A percentile compares a stretch with the other conserved stretches of the same genome.
Evolutionary conservation across 2,888 invertebrate genomes (phyloP).

Genomic region (Harpagoxenus sublaevis): DNA sequence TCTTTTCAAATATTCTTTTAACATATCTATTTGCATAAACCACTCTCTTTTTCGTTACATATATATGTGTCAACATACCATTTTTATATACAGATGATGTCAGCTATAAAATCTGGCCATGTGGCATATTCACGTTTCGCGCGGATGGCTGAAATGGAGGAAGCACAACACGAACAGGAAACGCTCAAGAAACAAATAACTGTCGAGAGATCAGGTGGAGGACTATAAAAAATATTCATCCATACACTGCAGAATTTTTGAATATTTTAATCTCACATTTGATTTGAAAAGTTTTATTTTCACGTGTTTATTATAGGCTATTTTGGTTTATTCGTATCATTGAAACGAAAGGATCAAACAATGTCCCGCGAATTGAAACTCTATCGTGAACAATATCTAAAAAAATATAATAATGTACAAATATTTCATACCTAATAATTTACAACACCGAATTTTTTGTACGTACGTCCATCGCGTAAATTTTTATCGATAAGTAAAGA

Average conservation of each 20-base stretch:
- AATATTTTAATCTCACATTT: slow-evolving; percentile 12
- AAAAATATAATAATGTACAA: not conserved
- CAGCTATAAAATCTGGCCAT: slow-evolving; percentile 98
- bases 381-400: not conserved
- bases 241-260: not conserved
- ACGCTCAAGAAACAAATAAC: slow-evolving; percentile 91
- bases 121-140: slow-evolving; percentile 98
- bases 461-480: not conserved
- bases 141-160: slow-evolving; percentile 96
- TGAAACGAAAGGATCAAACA: slow-evolving; percentile 4
- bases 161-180: slow-evolving; percentile 93
- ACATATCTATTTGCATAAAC: not conserved
- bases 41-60: not conserved
- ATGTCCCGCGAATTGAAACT: not conserved
- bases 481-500: not conserved
- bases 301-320: slow-evolving; percentile 34
- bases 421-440: slow-evolving; percentile 2
- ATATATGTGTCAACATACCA: not conserved
- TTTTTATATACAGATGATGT: slow-evolving; percentile 94
- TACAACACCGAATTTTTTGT: not conserved
- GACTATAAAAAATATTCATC: slow-evolving; percentile 89
- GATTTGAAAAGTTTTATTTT: slow-evolving; percentile 2
- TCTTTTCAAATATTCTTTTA: not conserved
- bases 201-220: slow-evolving; percentile 98
- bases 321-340: slow-evolving; percentile 1